Evolutionary conservation across 2,888 invertebrate genomes (phyloP).

Genomic region (Cantharis rufa): DNA sequence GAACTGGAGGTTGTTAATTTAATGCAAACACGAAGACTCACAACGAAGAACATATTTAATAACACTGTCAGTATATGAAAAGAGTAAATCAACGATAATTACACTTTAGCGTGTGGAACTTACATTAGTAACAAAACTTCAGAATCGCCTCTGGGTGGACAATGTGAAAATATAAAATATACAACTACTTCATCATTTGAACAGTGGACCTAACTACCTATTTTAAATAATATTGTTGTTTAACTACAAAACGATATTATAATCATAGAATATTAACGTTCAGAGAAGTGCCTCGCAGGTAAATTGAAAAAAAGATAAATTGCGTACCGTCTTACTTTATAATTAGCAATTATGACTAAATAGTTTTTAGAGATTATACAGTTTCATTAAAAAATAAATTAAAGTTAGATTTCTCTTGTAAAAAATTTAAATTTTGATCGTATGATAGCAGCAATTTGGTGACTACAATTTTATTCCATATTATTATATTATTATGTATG

Average conservation of each 20-base stretch:
- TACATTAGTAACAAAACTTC: slow-evolving; percentile 41
- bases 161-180: slow-evolving; percentile 30
- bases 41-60: slow-evolving; percentile 44
- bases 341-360: background rate
- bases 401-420: background rate
- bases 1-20: slow-evolving; percentile 43
- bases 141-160: slow-evolving; percentile 38
- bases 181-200: slow-evolving; percentile 27
- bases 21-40: slow-evolving; percentile 46
- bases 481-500: background rate
- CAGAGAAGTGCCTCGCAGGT: background rate
- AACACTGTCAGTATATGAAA: slow-evolving; percentile 47
- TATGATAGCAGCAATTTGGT: background rate
- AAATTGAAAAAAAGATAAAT: background rate
- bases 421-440: background rate
- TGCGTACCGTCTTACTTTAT: background rate
- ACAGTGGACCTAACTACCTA: slow-evolving; percentile 24
- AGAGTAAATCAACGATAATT: slow-evolving; percentile 51
- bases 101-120: slow-evolving; percentile 48
- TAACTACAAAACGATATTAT: background rate
- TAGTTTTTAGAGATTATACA: background rate
- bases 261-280: background rate
- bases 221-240: slow-evolving; percentile 16
- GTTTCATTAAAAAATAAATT: background rate
- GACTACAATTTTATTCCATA: background rate